Evolutionary conservation across 2,888 invertebrate species (phyloP), one percentile per base, ranked within the genome.

Genomic region (Calameuta filiformis): DNA sequence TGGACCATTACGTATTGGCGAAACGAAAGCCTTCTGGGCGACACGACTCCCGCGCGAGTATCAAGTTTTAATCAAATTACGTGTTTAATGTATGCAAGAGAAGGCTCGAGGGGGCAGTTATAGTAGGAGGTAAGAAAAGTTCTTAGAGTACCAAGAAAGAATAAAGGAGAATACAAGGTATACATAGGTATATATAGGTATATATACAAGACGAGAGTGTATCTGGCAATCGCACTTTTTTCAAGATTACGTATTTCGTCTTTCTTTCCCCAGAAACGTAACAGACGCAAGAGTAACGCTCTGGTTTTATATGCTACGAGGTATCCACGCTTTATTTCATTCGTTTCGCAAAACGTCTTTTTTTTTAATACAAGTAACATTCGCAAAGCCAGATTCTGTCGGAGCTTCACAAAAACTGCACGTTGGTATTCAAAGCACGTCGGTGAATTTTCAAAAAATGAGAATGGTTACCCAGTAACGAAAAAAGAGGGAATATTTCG

Each of bases 31-130:
- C 23, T 23, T 2, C 23, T 2, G 23, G 23, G 0, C 56, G 23
- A 9, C 56, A 56, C 4, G 56, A 56, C 23, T 23, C 56, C 56
- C 56, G 23, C 15, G 23, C 56, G 56, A 56, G 15, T 56, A 56
- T 56, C 78, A 87, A 87, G 81, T 88, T 86, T 88, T 87, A 86
- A 85, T 86, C 85, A 85, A 88, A 86, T 89, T 88, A 87, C 84
- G 76, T 84, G 76, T 84, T 80, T 81, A 81, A 84, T 2, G 23
- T 9, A 56, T 56, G 56, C 56, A 9, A 9, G 56, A 9, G 56
- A 56, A 56, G 23, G 23, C 56, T 56, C 56, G 4, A 23, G 56
- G 23, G 40, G 56, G 9, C 23, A 23, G 23, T 56, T 56, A 9
- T 56, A 56, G 1, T 9, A 56, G 23, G 56, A 56, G 23, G 56